Evolutionary conservation across 1,140 invertebrate genomes (phyloP), one percentile per base, ranked within the genome.

Genomic region (Rhopalosiphum padi): DNA sequence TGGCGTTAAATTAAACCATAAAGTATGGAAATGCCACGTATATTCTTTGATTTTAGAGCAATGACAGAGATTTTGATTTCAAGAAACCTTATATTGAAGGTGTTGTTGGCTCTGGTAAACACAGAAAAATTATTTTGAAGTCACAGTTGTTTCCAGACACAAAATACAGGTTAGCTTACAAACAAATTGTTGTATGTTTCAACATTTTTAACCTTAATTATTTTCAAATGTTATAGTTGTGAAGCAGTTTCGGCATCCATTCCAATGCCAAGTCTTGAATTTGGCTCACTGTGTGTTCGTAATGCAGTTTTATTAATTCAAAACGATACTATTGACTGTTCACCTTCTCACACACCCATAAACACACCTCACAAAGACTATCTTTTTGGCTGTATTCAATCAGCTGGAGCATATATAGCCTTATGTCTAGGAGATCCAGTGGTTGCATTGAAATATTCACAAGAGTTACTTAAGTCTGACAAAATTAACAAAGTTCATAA

Each of bases 261-360:
- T 94, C 98, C 98, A 87, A 97, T 97, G 83, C 96, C 98, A 7
- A 98, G 97, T n/a, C 95, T 99, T 87, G 98, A 99, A 95, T 99
- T 99, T 96, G 98, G 97, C 23, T 97, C 97, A 23, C 95, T 99
- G 15, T 99, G 98, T 95, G 95, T 99, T 85, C 97, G 97, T 94
- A 99, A 99, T 96, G 98, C 98, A 30, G 95, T 98, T 41, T 90
- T 94, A n/a, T 93, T 95, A 46, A 43, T 94, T 9, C 93, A 86
- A 30, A 89, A 48, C 7, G n/a, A 93, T 82, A 82, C 41, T 23
- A 83, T 88, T 4, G 93, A 94, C 8, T 86, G 41, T 82, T 77
- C 90, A 18, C 90, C 92, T 23, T 90, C 94, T 21, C 86, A 94
- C 43, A 51, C 86, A 7, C 68, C 94, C 25, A 60, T 89, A 1